Percentiles rank a stretch among this genome's conserved stretches.
Conservation (phyloP, 2,888 invertebrate genomes). For the Lepidocyrtoides sp. region DNA sequence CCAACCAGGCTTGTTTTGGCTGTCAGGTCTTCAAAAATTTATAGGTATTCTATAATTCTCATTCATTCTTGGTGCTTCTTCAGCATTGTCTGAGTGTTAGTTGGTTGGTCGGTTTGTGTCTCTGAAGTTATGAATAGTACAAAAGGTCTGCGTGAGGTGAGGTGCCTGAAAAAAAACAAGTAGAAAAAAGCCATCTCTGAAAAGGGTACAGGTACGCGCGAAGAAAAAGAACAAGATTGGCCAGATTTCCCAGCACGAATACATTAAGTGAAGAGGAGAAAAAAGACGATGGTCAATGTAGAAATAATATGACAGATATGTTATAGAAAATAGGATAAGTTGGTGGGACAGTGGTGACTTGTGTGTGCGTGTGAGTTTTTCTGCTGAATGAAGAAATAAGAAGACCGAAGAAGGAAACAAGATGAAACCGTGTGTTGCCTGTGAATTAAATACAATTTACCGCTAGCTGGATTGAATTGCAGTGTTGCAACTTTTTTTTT, state of each 20-base stretch:
- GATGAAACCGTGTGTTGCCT: conserved; percentile 31
- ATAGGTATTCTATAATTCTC: conserved; percentile 2
- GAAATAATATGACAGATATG: conserved; percentile 54
- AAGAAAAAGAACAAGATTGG: conserved; percentile 53
- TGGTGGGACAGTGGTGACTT: conserved; percentile 46
- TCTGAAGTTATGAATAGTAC: conserved; percentile 17
- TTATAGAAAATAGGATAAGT: conserved; percentile 56
- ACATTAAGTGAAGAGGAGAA: neutral
- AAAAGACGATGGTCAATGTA: conserved; percentile 5
- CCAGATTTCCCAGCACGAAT: conserved; percentile 64
- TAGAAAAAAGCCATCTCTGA: too few relatives aligned
- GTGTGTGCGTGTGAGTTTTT: conserved; percentile 58
- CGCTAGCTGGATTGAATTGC: conserved; percentile 73
- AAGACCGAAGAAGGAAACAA: conserved; percentile 58
- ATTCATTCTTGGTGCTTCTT: neutral
- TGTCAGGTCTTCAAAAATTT: neutral
- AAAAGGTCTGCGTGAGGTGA: conserved; percentile 13
- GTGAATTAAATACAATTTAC: conserved; percentile 67
- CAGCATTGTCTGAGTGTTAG: conserved; percentile 44
- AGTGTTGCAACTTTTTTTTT: conserved; percentile 35
- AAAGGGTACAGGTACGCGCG: conserved; percentile 34
- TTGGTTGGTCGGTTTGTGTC: conserved; percentile 18
- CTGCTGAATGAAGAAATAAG: conserved; percentile 25
- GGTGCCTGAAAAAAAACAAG: too few relatives aligned
- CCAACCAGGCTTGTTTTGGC: neutral